phyloP scores from a whole-genome alignment of 2,888 invertebrate species.

The Balanococcus diminutus region DNA sequence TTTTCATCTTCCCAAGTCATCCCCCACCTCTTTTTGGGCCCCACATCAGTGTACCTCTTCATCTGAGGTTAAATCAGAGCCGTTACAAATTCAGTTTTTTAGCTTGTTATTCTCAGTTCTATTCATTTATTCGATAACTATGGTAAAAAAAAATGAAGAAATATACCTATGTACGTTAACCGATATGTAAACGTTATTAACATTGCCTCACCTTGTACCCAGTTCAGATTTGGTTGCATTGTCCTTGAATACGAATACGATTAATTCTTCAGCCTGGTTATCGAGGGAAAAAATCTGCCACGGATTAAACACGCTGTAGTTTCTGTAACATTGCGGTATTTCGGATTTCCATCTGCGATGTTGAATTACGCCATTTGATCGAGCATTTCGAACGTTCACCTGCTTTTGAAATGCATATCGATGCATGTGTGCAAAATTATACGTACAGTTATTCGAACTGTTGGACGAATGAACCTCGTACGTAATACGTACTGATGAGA shows the following conservation, averaged over 20 bases:
- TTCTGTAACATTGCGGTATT: neutral
- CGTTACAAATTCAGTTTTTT: too few species aligned
- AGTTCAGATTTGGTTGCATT: neutral
- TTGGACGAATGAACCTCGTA: neutral
- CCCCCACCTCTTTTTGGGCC: too few species aligned
- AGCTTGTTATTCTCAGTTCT: too few species aligned
- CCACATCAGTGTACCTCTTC: too few species aligned
- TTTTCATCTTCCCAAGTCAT: too few species aligned
- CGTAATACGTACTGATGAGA: neutral
- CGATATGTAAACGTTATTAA: neutral
- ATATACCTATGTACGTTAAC: too few species aligned
- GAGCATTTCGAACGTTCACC: neutral
- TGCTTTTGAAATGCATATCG: neutral
- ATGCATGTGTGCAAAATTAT: neutral
- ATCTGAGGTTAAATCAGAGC: too few species aligned
- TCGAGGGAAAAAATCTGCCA: neutral
- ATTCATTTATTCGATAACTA: too few species aligned
- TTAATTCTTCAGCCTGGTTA: neutral
- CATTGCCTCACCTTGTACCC: neutral
- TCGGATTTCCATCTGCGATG: neutral
- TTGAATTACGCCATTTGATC: neutral
- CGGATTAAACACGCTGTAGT: neutral
- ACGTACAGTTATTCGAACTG: neutral
- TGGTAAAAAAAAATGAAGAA: too few species aligned
- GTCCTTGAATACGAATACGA: neutral